Evolutionary conservation across 2,888 invertebrate species (phyloP), one percentile per base, ranked within the genome.

Genomic region (Nymphalis c-album): DNA sequence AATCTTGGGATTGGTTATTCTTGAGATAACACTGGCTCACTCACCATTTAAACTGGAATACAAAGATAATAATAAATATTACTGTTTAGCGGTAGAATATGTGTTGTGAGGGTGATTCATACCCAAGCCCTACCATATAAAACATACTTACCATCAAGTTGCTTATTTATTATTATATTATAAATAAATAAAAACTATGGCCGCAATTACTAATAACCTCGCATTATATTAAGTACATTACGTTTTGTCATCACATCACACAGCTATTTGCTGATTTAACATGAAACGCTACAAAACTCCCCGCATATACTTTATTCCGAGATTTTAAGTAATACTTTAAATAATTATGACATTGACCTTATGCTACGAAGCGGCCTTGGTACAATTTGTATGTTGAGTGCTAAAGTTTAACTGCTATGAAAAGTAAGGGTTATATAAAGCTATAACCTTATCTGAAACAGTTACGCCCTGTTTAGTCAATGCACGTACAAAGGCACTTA

Each of bases 401-500:
- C 48, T 66, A 46, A 55, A 35, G 16, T 55, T 20, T 46, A 60
- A 59, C 40, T 18, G 61, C 46, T 58, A 50, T 62, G 40, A 62
- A 51, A 67, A 26, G 58, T 45, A 61, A 58, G 67, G 55, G 50
- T 57, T 57, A 35, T 26, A 46, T 50, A 35, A 35, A 46, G 63
- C 46, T 58, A 47, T 66, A 67, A 67, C 59, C 47, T 69, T 53
- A 67, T 63, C 64, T 57, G 46, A 57, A 66, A 63, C 68, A 60
- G 63, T 64, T 69, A 67, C 55, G 46, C 26, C 58, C 67, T 46
- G 63, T 48, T 64, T 64, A 71, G 63, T 62, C 67, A 67, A 67
- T 55, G 64, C 71, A 71, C 71, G 69, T 71, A 69, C 71, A 69
- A 58, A 51, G 58, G 59, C 64, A 67, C 69, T 69, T 57, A 61